Conservation (phyloP, 2,113 vertebrate genomes). For the Galeopterus variegatus region DNA sequence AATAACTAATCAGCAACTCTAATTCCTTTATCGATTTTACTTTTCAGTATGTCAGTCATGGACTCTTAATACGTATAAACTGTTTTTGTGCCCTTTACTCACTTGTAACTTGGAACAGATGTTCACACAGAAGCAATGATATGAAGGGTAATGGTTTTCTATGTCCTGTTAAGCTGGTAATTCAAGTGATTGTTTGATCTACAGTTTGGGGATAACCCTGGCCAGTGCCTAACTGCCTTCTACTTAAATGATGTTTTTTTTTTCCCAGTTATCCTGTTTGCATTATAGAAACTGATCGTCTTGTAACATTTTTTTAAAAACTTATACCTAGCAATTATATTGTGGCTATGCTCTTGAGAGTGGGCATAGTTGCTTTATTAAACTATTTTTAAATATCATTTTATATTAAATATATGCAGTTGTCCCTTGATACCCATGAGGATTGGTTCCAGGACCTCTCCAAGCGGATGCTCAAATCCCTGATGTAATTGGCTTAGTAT, state of each 20-base stretch:
- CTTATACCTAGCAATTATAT: not conserved
- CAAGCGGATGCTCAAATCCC: too few species aligned
- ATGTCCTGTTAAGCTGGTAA: not conserved
- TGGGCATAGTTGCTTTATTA: not conserved
- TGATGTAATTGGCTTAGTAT: too few species aligned
- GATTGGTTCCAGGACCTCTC: too few species aligned
- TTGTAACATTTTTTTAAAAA: not conserved
- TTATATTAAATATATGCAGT: not conserved
- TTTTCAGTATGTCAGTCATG: not conserved
- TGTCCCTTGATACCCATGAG: too few species aligned
- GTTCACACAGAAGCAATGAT: not conserved
- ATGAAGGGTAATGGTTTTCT: not conserved
- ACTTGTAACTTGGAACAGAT: not conserved
- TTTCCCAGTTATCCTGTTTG: not conserved
- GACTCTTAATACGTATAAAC: not conserved
- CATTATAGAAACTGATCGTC: not conserved
- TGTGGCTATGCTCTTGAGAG: not conserved
- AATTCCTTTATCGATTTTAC: not conserved
- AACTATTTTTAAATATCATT: not conserved
- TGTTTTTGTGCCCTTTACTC: not conserved
- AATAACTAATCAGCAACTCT: not conserved
- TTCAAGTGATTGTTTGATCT: not conserved
- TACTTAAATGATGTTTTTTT: not conserved
- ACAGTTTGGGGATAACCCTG: not conserved
- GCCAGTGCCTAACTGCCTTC: not conserved